Conservation (phyloP, 2,888 invertebrate genomes). For the Atethmia centrago region DNA sequence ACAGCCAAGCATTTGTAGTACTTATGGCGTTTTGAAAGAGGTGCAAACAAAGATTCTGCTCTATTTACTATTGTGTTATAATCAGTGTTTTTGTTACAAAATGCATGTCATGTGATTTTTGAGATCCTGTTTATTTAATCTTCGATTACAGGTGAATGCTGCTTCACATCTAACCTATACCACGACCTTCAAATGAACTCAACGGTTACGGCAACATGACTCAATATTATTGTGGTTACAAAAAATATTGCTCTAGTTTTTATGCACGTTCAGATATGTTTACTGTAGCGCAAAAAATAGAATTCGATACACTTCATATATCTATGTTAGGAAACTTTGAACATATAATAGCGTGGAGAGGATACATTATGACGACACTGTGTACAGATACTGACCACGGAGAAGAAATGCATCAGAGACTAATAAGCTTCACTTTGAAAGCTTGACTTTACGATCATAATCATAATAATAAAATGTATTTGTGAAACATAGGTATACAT, state of each 20-base stretch:
- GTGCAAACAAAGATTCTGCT: slow-evolving; percentile 12
- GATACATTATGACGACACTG: slow-evolving; percentile 26
- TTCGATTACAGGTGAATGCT: slow-evolving; percentile 36
- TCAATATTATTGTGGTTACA: not conserved
- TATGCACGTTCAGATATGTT: not conserved
- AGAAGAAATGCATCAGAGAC: slow-evolving; percentile 12
- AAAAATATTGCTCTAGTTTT: slow-evolving; percentile 17
- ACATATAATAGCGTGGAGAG: slow-evolving; percentile 15
- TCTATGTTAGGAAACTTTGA: slow-evolving; percentile 22
- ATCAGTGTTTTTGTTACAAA: slow-evolving; percentile 4
- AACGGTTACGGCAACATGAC: slow-evolving; percentile 1
- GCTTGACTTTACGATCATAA: too few species aligned
- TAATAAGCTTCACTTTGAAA: not conserved
- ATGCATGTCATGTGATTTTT: slow-evolving; percentile 7
- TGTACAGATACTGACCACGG: slow-evolving; percentile 1
- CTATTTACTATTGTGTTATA: slow-evolving; percentile 22
- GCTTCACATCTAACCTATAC: slow-evolving; percentile 12
- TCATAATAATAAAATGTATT: too few species aligned
- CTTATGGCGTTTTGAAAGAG: slow-evolving; percentile 18
- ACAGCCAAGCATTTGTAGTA: not conserved
- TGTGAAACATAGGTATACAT: too few species aligned
- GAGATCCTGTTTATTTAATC: slow-evolving; percentile 17
- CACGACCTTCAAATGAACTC: slow-evolving; percentile 36
- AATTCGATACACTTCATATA: slow-evolving; percentile 15
- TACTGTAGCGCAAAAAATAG: not conserved